Base-by-base conservation (phyloP, 2,888 invertebrate species). In the Frankliniella fusca region DNA sequence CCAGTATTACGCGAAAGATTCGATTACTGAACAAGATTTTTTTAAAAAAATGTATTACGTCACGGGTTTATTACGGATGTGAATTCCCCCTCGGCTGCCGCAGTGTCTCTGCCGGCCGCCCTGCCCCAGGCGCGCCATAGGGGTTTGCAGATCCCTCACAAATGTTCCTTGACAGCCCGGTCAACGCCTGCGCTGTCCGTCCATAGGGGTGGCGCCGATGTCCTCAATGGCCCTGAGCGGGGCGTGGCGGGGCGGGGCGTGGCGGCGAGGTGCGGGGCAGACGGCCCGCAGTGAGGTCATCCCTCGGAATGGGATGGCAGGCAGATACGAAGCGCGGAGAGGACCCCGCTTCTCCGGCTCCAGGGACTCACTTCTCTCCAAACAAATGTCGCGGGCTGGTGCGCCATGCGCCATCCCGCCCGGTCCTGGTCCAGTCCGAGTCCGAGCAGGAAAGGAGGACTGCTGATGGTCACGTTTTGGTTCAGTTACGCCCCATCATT, bases 361-460 rank as follows among this genome's bases (percentile, higher is more conserved):
- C 27, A 23, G 70, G 27, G 70, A 23, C 70, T 76, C 70, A 76
- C 27, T 76, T 76, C 70, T 76, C 70, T 76, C 70, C 70, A 76
- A 27, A 76, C 70, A 76, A 76, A 76, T 76, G 70, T 76, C 27
- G 23, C 70, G 70, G 38, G 38, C 38, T 5, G 38, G 38, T 2
- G 3, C 38, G 38, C 38, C 3, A 5, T 5, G 38, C 38, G 38
- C 38, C 38, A 38, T 38, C 38, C 5, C 38, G 38, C 3, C 38
- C 38, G 38, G 38, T 3, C 38, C 38, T n/a, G n/a, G n/a, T n/a
- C n/a, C n/a, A n/a, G n/a, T n/a, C n/a, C n/a, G n/a, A 38, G 38
- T 38, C 38, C 38, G 38, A 38, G 38, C 3, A 38, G 38, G 5
- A n/a, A n/a, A n/a, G n/a, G n/a, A n/a, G n/a, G 38, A 38, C 38